A percentile compares a stretch with the other conserved stretches of the same genome.
Conservation (phyloP, 2,888 invertebrate genomes). For the Scaeva pyrastri region DNA sequence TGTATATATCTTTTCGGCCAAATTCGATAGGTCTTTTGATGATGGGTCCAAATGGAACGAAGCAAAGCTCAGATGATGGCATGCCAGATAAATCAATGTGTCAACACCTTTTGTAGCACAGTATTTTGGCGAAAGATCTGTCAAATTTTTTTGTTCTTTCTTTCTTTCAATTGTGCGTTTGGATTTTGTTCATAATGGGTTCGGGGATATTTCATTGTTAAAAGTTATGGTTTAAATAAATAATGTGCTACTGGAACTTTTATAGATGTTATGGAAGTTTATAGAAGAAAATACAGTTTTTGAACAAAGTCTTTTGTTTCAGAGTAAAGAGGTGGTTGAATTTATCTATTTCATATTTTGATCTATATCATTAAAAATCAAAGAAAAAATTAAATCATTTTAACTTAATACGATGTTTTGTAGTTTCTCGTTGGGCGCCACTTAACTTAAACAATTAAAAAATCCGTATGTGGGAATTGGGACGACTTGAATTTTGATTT, state of each 20-base stretch:
- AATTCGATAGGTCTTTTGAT: constrained; percentile 52
- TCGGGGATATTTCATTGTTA: constrained; percentile 66
- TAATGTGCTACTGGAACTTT: constrained; percentile 1
- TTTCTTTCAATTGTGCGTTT: neutral
- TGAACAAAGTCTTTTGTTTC: no score
- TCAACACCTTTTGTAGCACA: constrained; percentile 84
- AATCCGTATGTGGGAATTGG: no score
- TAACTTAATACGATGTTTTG: no score
- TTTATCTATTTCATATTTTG: no score
- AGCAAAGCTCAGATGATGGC: constrained; percentile 80
- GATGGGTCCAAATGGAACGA: constrained; percentile 70
- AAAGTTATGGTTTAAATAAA: neutral
- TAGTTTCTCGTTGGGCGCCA: no score
- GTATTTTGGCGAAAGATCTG: constrained; percentile 77
- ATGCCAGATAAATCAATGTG: constrained; percentile 84
- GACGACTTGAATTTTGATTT: no score
- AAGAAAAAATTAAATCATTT: no score
- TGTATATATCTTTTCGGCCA: constrained; percentile 47
- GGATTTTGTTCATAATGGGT: constrained; percentile 31
- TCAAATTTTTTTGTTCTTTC: constrained; percentile 83
- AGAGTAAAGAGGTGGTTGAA: no score
- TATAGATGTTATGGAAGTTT: neutral
- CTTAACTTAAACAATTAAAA: no score
- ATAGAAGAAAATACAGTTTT: no score
- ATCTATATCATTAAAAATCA: no score